These are phyloP conservation scores for Hypanus sabinus DNA, from an alignment of 2,113 vertebrate genomes.

Conservation along the genomic window DNA sequence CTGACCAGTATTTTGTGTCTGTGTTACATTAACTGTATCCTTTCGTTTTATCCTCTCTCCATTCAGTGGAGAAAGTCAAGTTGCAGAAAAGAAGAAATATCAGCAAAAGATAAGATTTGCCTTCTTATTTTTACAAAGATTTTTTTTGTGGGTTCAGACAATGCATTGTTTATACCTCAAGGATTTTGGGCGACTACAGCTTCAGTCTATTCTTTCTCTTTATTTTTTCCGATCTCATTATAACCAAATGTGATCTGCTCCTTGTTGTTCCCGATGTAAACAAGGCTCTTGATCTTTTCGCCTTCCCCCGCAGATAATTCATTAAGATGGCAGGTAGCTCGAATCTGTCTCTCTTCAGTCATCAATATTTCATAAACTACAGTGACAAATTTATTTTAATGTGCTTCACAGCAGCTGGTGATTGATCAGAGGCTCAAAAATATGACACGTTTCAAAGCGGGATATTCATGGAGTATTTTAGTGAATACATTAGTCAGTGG, in stretches of 20 bases:
- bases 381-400: constrained; percentile 95
- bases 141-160: constrained; percentile 13
- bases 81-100: constrained; percentile 10
- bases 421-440: constrained; percentile 87
- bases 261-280: constrained; percentile 40
- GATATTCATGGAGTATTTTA: constrained; percentile 87
- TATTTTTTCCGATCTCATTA: constrained; percentile 32
- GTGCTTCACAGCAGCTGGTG: constrained; percentile 74
- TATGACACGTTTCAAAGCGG: constrained; percentile 80
- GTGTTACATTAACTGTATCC: background rate
- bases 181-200: background rate
- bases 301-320: constrained; percentile 62
- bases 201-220: constrained; percentile 27
- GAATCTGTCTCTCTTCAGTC: constrained; percentile 42
- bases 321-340: constrained; percentile 49
- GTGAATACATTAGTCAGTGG: constrained; percentile 90
- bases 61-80: constrained; percentile 23
- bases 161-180: constrained; percentile 29
- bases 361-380: constrained; percentile 83
- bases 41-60: background rate
- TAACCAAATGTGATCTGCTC: constrained; percentile 34
- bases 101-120: background rate
- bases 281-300: constrained; percentile 41
- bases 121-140: background rate
- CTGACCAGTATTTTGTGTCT: no score